Base-by-base conservation (phyloP, 2,888 invertebrate genomes). In the Acanthococcus lagerstroemiae region DNA sequence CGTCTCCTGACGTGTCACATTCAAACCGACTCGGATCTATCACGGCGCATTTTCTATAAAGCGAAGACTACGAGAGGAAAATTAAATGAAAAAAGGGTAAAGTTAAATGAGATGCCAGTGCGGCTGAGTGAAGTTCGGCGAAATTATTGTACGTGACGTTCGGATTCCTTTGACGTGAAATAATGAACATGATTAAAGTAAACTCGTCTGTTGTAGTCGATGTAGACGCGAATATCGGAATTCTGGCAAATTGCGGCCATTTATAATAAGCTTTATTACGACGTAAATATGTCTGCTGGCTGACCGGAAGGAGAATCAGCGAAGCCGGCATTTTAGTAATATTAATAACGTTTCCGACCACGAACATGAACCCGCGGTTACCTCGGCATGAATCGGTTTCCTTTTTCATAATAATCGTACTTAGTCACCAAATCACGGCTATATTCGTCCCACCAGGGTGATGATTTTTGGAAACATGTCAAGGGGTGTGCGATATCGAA, bases 111-210 rank as follows among this genome's bases (percentile, higher is more conserved):
- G 5, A 52, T 52, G 52, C 52, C 21, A 52, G 52, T 52, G 7
- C 22, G 21, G 24, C 52, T 19, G 15, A 52, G 5, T 19, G 52
- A 52, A 52, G 24, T 17, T 19, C 17, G 22, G 12, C 24, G 19
- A 52, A 52, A 52, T 52, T 52, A 52, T 55, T 25, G 55, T 55
- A 55, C 55, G 55, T 55, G 55, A 55, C 55, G 55, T 26, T 26
- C 7, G 44, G 19, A 21, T 56, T 56, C 44, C 17, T 56, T 56
- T 44, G 56, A 56, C 56, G 44, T 56, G 22, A 30, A 56, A 56
- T 56, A 56, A 56, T 56, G 56, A 19, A 44, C 30, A n/a, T 30
- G 27, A 56, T 56, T 56, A 56, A 27, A 56, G 26, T 19, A 4
- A 12, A 21, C 56, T n/a, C 37, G 15, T 55, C 30, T 3, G 27